Evolutionary conservation across 2,113 vertebrate species (phyloP).

Genomic region (Apodemus speciosus): DNA sequence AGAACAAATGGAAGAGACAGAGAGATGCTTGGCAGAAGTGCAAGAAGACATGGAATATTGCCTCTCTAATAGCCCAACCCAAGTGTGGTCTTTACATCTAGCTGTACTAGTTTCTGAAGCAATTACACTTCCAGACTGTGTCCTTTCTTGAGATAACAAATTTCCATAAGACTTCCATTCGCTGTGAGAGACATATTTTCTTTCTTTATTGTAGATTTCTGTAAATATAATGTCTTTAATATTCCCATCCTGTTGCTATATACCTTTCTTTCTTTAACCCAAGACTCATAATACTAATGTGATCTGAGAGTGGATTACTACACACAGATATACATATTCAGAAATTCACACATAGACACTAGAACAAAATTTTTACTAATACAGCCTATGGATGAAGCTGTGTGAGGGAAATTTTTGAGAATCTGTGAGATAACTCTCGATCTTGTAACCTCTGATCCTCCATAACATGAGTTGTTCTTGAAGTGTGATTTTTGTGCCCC

Average conservation of each 20-base stretch:
- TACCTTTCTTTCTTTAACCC: conserved; percentile 11
- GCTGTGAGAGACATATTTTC: not conserved
- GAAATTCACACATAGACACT: not conserved
- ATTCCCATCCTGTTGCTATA: not conserved
- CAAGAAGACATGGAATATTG: not conserved
- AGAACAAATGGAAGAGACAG: not conserved
- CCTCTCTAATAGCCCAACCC: not conserved
- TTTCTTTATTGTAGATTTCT: conserved; percentile 48
- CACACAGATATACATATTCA: not conserved
- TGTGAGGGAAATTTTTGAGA: not conserved
- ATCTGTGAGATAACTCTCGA: not conserved
- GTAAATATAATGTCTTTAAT: conserved; percentile 36
- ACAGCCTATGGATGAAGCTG: not conserved
- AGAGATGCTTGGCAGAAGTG: not conserved
- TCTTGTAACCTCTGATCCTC: not conserved
- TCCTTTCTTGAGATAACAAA: not conserved
- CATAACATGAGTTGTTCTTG: not conserved
- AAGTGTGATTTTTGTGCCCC: too few relatives aligned
- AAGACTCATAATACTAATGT: not conserved
- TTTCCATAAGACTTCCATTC: conserved; percentile 34
- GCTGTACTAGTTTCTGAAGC: not conserved
- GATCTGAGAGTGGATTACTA: not conserved
- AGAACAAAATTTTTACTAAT: not conserved
- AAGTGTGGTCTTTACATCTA: conserved; percentile 14
- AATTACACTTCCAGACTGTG: not conserved